Evolutionary conservation across 1,140 invertebrate species (phyloP).

Genomic region (Pantala flavescens): DNA sequence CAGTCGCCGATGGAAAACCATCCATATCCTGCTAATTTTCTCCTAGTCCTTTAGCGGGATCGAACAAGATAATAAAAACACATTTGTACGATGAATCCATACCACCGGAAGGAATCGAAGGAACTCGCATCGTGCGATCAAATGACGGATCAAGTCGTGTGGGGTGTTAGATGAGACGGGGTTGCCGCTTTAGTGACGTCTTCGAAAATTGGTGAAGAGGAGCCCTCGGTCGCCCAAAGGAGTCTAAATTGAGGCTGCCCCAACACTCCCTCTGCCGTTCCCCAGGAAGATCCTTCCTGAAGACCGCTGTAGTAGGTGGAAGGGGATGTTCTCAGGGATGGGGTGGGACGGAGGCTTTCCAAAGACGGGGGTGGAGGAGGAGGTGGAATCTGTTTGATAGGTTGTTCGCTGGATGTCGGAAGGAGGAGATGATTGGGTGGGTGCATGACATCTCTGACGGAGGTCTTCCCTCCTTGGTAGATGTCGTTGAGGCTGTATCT

Average conservation of each 20-base stretch:
- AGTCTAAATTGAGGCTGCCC: not conserved
- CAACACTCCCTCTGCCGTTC: not conserved
- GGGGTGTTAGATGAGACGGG: not conserved
- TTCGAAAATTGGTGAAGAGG: not conserved
- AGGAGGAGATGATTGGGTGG: not conserved
- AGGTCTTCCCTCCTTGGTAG: not conserved
- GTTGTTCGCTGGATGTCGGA: slow-evolving; percentile 35
- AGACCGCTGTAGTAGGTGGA: not conserved
- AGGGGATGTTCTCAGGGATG: not conserved
- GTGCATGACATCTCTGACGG: not conserved
- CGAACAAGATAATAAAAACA: too few species aligned
- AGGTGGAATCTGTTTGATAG: slow-evolving; percentile 34
- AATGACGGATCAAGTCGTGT: not conserved
- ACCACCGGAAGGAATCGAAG: too few species aligned
- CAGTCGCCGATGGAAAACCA: too few species aligned
- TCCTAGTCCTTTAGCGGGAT: too few species aligned
- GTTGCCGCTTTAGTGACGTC: not conserved
- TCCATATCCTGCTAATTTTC: too few species aligned
- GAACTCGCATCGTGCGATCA: too few species aligned
- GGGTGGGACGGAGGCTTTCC: slow-evolving; percentile 23
- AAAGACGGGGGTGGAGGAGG: slow-evolving; percentile 26
- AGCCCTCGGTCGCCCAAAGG: not conserved
- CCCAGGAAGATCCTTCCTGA: not conserved
- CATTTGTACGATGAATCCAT: too few species aligned
- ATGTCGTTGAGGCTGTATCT: not conserved